phyloP scores from a whole-genome alignment of 2,888 invertebrate species.

The Eilema griseolum region DNA sequence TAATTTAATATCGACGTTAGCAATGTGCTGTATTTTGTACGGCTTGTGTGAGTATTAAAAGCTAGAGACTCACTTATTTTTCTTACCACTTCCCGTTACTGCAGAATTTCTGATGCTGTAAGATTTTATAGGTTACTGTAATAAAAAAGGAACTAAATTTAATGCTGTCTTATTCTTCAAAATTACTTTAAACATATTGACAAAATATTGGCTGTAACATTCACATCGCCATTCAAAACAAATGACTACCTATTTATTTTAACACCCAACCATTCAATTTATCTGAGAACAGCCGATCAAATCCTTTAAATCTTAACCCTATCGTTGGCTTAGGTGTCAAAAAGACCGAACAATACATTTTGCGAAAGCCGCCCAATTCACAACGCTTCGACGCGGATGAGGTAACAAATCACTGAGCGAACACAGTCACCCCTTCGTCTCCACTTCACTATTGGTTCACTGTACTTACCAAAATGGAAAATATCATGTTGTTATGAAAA shows the following conservation, averaged over 20 bases:
- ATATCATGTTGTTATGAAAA: no score
- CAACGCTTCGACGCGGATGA: slow-evolving; percentile 52
- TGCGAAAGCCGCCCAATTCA: slow-evolving; percentile 56
- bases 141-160: no score
- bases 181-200: neutral
- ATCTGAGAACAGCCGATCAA: slow-evolving; percentile 39
- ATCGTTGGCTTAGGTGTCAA: slow-evolving; percentile 54
- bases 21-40: no score
- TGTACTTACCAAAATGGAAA: no score
- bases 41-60: no score
- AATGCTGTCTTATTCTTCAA: neutral
- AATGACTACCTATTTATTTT: slow-evolving; percentile 22
- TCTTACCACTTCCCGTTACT: no score
- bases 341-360: slow-evolving; percentile 56
- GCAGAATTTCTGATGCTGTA: no score
- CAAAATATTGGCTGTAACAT: neutral
- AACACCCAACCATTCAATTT: slow-evolving; percentile 44
- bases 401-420: slow-evolving; percentile 59
- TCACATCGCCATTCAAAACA: slow-evolving; percentile 8
- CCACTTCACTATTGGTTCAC: slow-evolving; percentile 15
- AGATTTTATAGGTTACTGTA: no score
- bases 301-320: slow-evolving; percentile 52
- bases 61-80: no score
- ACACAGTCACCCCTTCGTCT: slow-evolving; percentile 20
- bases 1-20: no score